These are phyloP conservation scores for Corvus cornix DNA, from an alignment of 2,113 vertebrate genomes.

Conservation along the genomic window DNA sequence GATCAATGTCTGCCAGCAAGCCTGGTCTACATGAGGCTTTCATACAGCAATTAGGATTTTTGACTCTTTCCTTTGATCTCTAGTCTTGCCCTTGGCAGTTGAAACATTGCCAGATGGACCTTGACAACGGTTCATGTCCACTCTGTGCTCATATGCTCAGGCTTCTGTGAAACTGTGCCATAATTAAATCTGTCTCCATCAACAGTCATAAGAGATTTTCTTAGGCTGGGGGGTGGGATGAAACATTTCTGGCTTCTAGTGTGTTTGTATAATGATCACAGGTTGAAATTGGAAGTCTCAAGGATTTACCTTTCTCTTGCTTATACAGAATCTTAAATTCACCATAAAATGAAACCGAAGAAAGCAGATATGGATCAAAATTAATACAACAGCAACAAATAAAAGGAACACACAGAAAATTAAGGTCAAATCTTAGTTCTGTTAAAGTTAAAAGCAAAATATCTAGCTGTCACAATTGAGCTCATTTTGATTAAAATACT, in stretches of 20 bases:
- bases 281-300: not conserved
- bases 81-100: not conserved
- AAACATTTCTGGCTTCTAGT: not conserved
- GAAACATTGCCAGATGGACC: constrained; percentile 11
- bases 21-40: constrained; percentile 3
- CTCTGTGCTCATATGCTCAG: not conserved
- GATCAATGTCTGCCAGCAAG: not conserved
- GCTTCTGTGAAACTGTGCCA: not conserved
- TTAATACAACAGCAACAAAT: not conserved
- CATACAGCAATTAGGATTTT: not conserved
- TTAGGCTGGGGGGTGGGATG: not conserved
- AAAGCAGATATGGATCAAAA: not conserved
- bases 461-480: not conserved
- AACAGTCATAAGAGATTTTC: not conserved
- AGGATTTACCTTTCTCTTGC: not conserved
- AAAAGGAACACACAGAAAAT: not conserved
- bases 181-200: constrained; percentile 21
- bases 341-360: not conserved
- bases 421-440: not conserved
- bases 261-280: not conserved
- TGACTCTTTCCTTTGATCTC: constrained; percentile 41
- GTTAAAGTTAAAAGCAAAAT: not conserved
- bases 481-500: not conserved
- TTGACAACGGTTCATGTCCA: constrained; percentile 21
- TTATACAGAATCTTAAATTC: not conserved